phyloP scores from a whole-genome alignment of 2,888 invertebrate species.

The Poecilus cupreus region DNA sequence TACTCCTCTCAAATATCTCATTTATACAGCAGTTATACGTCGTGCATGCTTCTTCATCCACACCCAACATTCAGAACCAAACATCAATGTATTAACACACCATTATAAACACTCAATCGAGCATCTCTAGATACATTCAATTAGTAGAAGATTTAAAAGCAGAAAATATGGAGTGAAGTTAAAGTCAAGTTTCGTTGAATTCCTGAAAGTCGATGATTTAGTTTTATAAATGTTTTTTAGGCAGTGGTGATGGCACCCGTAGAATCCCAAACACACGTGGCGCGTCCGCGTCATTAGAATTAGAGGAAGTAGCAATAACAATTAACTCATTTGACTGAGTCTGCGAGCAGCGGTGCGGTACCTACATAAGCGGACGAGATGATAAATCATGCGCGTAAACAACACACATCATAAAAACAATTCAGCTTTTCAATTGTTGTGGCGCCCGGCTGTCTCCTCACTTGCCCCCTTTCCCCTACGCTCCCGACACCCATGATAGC shows the following conservation, averaged over 20 bases:
- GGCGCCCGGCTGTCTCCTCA: slow-evolving; percentile 38
- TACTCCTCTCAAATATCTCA: too few relatives aligned
- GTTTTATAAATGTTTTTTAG: not conserved
- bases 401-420: slow-evolving; percentile 48
- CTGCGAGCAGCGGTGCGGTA: not conserved
- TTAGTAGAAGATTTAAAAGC: too few relatives aligned
- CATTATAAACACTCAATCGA: too few relatives aligned
- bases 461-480: slow-evolving; percentile 21
- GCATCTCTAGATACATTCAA: too few relatives aligned
- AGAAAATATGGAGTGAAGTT: too few relatives aligned
- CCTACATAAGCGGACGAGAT: slow-evolving; percentile 23
- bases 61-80: too few relatives aligned
- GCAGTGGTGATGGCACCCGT: not conserved
- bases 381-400: slow-evolving; percentile 47
- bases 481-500: not conserved
- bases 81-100: too few relatives aligned
- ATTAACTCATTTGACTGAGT: slow-evolving; percentile 27
- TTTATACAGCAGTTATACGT: too few relatives aligned
- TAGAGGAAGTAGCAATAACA: slow-evolving; percentile 31
- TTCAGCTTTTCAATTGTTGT: slow-evolving; percentile 47
- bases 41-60: too few relatives aligned
- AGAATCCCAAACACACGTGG: not conserved
- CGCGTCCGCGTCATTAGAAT: not conserved
- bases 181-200: too few relatives aligned
- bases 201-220: too few relatives aligned